phyloP scores from a whole-genome alignment of 2,797 vertebrate genomes.

The Orientallactaga sibirica region DNA sequence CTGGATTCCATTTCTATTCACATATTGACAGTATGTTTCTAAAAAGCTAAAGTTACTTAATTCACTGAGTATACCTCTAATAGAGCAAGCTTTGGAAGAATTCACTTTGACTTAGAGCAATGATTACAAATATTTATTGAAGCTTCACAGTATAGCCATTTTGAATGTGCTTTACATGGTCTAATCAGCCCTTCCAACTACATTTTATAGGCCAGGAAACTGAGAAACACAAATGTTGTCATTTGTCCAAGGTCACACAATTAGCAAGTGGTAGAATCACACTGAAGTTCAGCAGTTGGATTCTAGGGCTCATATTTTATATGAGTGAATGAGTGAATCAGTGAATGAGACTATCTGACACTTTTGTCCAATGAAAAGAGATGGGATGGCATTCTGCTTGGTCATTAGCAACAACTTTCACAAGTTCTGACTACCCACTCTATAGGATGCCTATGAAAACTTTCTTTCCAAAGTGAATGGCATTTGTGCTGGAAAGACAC shows the following conservation, averaged over 20 bases:
- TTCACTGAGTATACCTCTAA: constrained; percentile 1
- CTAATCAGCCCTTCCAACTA: background rate
- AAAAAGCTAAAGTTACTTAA: constrained; percentile 35
- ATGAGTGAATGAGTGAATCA: constrained; percentile 1
- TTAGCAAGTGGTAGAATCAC: background rate
- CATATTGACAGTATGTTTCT: constrained; percentile 47
- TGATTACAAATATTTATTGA: constrained; percentile 18
- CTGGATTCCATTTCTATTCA: constrained; percentile 30
- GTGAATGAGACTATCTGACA: constrained; percentile 13
- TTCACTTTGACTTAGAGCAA: constrained; percentile 37
- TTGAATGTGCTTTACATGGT: background rate
- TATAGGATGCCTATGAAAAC: background rate
- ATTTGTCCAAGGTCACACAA: background rate
- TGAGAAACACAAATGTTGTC: constrained; percentile 2
- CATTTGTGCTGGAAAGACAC: background rate
- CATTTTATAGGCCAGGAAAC: constrained; percentile 44
- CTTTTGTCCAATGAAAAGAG: background rate
- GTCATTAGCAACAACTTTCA: background rate
- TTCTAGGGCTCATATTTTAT: background rate
- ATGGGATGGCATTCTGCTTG: constrained; percentile 12
- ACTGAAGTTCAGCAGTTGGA: background rate
- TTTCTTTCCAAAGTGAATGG: constrained; percentile 8
- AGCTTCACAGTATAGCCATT: background rate
- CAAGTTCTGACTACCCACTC: background rate
- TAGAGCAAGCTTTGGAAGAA: constrained; percentile 19